Evolutionary conservation across 1,140 invertebrate species (phyloP), one percentile per base, ranked within the genome.

Genomic region (Dreissena rostriformis): DNA sequence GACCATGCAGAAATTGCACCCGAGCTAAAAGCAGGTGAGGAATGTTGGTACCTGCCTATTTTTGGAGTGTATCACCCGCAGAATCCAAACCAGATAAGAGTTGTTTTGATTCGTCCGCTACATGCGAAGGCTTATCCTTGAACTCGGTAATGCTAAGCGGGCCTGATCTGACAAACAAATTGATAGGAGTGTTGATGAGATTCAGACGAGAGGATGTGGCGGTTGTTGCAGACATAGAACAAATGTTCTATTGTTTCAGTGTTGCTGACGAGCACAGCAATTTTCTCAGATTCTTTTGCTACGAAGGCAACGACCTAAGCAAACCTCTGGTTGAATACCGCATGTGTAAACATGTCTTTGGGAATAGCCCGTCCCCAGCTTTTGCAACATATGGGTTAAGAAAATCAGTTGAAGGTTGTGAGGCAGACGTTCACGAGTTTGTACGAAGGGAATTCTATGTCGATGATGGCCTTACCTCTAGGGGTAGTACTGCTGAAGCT

Each of bases 261-360:
- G 70, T 85, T 53, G 51, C 66, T 17, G 49, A 74, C 29, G 51
- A 80, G 22, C 24, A 85, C 63, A 22, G 77, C 19, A 65, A 85
- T 57, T 74, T 81, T 19, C 71, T 85, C 10, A 15, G 84, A 39
- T 85, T 81, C 53, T 12, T 81, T 7, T 85, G 76, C 77, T 85
- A 39, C 53, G 24, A 12, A 19, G 55, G 76, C 51, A 84, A 84
- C 49, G 28, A 74, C 28, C 70, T 22, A 10, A 14, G 68, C 10
- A 29, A 2, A 11, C 15, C 22, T 14, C 15, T 65, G 8, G 51
- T 78, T 55, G 84, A 86, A 26, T 87, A 78, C 52, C 17, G 80
- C 11, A 87, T 87, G 86, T 63, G 53, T 24, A 80, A 78, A 14
- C 85, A 86, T 78, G 70, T 86, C 0, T 87, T 87, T 78, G 86